These are phyloP conservation scores for Saccostrea echinata DNA, from an alignment of 1,140 invertebrate species.

Conservation along the genomic window DNA sequence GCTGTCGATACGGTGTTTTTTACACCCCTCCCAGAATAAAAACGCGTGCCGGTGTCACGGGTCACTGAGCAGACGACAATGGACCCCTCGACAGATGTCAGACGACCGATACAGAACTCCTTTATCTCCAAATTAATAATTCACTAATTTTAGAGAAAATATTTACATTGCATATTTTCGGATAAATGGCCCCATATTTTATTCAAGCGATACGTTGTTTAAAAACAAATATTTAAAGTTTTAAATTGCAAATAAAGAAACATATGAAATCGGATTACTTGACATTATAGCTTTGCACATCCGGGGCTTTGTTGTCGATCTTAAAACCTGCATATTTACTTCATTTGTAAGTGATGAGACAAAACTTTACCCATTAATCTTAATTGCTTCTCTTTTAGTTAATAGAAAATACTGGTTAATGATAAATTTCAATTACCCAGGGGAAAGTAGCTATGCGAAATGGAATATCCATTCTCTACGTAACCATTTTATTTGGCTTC, in stretches of 20 bases:
- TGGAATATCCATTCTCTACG: neutral
- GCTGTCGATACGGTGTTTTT: conserved; percentile 7
- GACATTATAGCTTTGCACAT: neutral
- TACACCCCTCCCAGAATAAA: neutral
- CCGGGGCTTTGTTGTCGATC: neutral
- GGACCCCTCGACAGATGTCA: neutral
- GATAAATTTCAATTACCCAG: neutral
- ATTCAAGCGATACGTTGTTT: neutral
- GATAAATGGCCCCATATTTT: neutral
- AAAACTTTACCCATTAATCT: neutral
- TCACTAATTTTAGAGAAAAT: conserved; percentile 25
- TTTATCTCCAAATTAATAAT: conserved; percentile 3
- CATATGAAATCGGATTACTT: neutral
- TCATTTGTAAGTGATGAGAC: neutral
- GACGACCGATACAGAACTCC: neutral
- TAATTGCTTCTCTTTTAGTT: neutral
- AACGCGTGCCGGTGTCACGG: conserved; percentile 17
- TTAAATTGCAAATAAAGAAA: neutral
- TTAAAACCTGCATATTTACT: neutral
- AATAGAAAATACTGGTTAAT: neutral
- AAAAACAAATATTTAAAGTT: neutral
- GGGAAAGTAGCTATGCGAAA: neutral
- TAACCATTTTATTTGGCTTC: neutral
- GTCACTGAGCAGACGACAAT: neutral
- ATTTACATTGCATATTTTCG: conserved; percentile 29